Percentiles rank a stretch among this genome's conserved stretches.
Conservation (phyloP, 1,140 invertebrate species). For the Cheumatopsyche charites region DNA sequence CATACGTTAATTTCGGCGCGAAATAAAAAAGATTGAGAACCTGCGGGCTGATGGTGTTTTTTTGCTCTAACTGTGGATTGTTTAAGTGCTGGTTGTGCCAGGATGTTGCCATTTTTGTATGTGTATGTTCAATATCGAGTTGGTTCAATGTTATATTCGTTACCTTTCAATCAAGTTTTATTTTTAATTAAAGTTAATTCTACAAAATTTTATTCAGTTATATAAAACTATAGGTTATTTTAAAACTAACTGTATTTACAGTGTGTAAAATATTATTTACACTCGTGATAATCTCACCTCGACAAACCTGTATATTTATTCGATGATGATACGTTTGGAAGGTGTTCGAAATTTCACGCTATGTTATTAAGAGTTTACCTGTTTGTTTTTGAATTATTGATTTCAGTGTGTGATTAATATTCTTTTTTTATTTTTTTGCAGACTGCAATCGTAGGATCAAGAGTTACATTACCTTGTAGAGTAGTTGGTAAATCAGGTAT, state of each 20-base stretch:
- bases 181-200: too few species aligned
- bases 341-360: background rate
- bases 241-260: too few species aligned
- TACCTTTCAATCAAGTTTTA: too few species aligned
- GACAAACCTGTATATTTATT: too few species aligned
- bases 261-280: too few species aligned
- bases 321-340: background rate
- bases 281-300: too few species aligned
- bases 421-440: constrained; percentile 54
- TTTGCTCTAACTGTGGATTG: too few species aligned
- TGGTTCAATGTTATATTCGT: too few species aligned
- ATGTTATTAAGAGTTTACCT: background rate
- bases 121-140: too few species aligned
- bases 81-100: background rate
- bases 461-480: constrained; percentile 73
- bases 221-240: too few species aligned
- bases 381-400: background rate
- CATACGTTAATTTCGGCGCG: background rate
- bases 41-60: background rate
- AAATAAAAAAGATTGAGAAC: background rate
- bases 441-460: constrained; percentile 72
- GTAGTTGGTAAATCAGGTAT: constrained; percentile 76
- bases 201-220: too few species aligned
- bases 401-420: background rate
- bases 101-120: background rate